A percentile compares a stretch with the other conserved stretches of the same genome.
Conservation (phyloP, 1,140 invertebrate genomes). For the Eriosoma lanigerum region DNA sequence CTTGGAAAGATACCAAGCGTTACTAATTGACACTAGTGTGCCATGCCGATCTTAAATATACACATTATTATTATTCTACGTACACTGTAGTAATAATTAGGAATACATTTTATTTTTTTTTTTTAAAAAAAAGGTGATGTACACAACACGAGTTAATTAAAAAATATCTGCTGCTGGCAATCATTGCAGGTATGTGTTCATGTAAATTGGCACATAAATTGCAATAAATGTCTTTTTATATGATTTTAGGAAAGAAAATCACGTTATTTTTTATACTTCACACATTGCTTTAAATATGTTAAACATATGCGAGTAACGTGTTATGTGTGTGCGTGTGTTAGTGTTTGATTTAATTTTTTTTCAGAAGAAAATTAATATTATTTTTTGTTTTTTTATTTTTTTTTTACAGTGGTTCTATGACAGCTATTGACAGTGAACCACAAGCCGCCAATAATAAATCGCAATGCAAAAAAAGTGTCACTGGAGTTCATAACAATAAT, state of each 20-base stretch:
- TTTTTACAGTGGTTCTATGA: slow-evolving; percentile 40
- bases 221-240: slow-evolving; percentile 41
- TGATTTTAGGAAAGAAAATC: slow-evolving; percentile 12
- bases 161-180: slow-evolving; percentile 22
- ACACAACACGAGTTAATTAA: slow-evolving; percentile 36
- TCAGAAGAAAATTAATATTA: slow-evolving; percentile 14
- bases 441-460: slow-evolving; percentile 47
- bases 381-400: slow-evolving; percentile 25
- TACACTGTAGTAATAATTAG: slow-evolving; percentile 22
- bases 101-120: neutral
- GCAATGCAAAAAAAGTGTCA: slow-evolving; percentile 47
- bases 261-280: slow-evolving; percentile 31
- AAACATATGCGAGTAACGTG: slow-evolving; percentile 25
- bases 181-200: slow-evolving; percentile 15
- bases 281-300: slow-evolving; percentile 17
- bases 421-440: slow-evolving; percentile 33
- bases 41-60: slow-evolving; percentile 15
- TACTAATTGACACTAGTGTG: slow-evolving; percentile 39
- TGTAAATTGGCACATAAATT: slow-evolving; percentile 47
- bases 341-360: slow-evolving; percentile 5
- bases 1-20: slow-evolving; percentile 33
- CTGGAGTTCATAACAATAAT: slow-evolving; percentile 44
- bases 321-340: neutral
- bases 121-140: slow-evolving; percentile 5
- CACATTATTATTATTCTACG: slow-evolving; percentile 22